These are phyloP conservation scores for Dioctria rufipes DNA, from an alignment of 2,888 invertebrate genomes.

Conservation along the genomic window DNA sequence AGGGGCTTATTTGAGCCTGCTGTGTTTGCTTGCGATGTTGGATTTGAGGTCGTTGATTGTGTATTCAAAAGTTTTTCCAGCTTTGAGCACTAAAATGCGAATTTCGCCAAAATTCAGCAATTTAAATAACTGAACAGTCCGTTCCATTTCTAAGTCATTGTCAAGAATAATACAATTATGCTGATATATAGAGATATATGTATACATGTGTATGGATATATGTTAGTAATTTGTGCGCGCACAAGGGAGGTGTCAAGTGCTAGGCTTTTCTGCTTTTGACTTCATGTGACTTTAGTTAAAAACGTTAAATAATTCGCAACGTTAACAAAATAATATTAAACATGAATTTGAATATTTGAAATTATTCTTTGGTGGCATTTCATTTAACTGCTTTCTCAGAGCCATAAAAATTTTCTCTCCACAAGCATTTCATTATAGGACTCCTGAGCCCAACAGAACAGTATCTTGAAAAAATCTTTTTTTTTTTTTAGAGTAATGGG, in stretches of 20 bases:
- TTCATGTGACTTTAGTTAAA: no score
- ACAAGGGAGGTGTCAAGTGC: not conserved
- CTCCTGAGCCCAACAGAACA: not conserved
- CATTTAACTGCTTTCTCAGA: not conserved
- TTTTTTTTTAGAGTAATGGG: not conserved
- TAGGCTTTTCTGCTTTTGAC: not conserved
- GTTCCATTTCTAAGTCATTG: not conserved
- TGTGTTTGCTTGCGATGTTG: slow-evolving; percentile 42
- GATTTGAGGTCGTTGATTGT: slow-evolving; percentile 44
- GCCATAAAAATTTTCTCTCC: not conserved
- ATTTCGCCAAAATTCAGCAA: slow-evolving; percentile 23
- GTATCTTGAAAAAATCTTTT: not conserved
- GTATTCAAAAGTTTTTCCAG: slow-evolving; percentile 28
- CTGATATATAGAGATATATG: no score
- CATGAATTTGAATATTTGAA: not conserved
- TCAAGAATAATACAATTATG: not conserved
- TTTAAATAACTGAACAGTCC: not conserved
- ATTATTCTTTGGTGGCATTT: not conserved
- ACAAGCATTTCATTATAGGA: no score
- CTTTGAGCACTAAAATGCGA: slow-evolving; percentile 19
- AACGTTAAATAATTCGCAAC: no score
- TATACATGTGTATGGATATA: no score
- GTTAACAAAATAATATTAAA: no score
- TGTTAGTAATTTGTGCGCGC: no score
- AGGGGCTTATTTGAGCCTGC: slow-evolving; percentile 31